Evolutionary conservation across 2,797 vertebrate species (phyloP).

Genomic region (Notolabrus celidotus): DNA sequence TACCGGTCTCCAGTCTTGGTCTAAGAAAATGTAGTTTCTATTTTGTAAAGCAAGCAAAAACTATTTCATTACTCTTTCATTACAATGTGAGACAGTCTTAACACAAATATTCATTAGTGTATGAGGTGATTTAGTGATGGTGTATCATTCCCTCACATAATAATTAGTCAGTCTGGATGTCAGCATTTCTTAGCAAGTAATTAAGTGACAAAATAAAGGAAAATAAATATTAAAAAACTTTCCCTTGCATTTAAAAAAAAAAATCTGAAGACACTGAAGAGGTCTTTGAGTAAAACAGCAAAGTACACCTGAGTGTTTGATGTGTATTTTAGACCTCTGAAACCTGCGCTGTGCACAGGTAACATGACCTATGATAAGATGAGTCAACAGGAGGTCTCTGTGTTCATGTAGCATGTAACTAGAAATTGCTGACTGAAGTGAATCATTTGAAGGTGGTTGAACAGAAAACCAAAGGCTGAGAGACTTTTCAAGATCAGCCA

Average conservation of each 20-base stretch:
- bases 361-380: too few relatives aligned
- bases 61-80: conserved; percentile 6
- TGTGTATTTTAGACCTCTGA: background rate
- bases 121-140: conserved; percentile 7
- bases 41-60: too few relatives aligned
- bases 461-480: background rate
- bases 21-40: too few relatives aligned
- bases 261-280: background rate
- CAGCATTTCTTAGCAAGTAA: background rate
- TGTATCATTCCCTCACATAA: conserved; percentile 25
- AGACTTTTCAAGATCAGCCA: background rate
- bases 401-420: conserved; percentile 20
- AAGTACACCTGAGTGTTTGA: background rate
- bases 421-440: conserved; percentile 8
- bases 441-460: background rate
- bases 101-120: conserved; percentile 27
- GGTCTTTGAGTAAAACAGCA: too few relatives aligned
- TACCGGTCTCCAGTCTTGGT: too few relatives aligned
- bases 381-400: conserved; percentile 1
- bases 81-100: background rate
- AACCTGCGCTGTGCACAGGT: background rate
- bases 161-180: background rate
- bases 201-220: background rate
- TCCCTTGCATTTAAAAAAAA: background rate
- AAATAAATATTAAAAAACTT: background rate